Conservation (phyloP, 92 coral and sea anemone species). For the Palythoa heliodiscus region DNA sequence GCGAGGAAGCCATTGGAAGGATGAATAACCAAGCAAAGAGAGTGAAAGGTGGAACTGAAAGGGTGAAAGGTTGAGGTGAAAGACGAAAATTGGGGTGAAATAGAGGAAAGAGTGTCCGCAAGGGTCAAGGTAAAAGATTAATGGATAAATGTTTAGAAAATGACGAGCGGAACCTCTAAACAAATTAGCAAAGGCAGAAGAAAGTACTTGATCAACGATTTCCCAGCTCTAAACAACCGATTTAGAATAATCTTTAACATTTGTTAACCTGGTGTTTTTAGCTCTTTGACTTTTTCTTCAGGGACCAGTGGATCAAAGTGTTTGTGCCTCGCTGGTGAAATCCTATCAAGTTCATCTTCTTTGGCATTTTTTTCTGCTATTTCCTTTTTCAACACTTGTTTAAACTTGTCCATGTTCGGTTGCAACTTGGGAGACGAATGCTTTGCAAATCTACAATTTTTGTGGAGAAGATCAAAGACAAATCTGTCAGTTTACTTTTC, state of each 20-base stretch:
- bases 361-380: neutral
- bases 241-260: neutral
- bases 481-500: neutral
- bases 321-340: conserved; percentile 13
- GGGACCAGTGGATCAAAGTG: conserved; percentile 25
- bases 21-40: neutral
- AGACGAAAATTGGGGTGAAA: neutral
- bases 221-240: neutral
- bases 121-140: neutral
- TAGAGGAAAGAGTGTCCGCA: neutral
- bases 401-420: neutral
- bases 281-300: conserved; percentile 29
- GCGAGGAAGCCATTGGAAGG: neutral
- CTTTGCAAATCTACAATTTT: conserved; percentile 34
- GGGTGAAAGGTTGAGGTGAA: neutral
- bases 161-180: no score
- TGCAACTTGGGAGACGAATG: conserved; percentile 40
- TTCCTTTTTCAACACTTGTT: neutral
- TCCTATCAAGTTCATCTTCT: neutral
- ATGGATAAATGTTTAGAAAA: neutral
- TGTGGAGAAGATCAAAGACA: neutral
- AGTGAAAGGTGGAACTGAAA: neutral
- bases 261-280: conserved; percentile 27
- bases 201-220: neutral
- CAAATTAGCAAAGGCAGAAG: no score